phyloP scores from a whole-genome alignment of 2,888 invertebrate species.

The Chouioia cunea region DNA sequence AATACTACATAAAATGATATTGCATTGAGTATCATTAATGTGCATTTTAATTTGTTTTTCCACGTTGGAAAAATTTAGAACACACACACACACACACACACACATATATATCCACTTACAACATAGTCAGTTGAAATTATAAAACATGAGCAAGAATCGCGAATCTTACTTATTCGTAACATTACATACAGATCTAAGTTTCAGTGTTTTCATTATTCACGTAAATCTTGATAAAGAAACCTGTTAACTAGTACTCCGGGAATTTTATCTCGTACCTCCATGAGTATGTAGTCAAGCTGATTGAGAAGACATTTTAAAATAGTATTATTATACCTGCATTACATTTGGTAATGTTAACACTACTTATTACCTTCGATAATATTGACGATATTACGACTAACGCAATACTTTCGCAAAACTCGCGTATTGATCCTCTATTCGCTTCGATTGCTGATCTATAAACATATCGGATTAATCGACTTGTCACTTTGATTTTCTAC shows the following conservation, averaged over 20 bases:
- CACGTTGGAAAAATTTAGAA: slow-evolving; percentile 30
- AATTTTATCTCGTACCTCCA: slow-evolving; percentile 13
- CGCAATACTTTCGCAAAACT: slow-evolving; percentile 31
- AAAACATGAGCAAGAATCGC: slow-evolving; percentile 29
- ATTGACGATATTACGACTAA: slow-evolving; percentile 29
- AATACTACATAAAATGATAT: background rate
- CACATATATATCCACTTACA: slow-evolving; percentile 23
- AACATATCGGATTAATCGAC: slow-evolving; percentile 25
- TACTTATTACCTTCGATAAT: slow-evolving; percentile 33
- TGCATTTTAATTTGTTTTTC: background rate
- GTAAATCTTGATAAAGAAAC: slow-evolving; percentile 28
- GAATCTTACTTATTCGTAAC: slow-evolving; percentile 7
- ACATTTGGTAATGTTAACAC: slow-evolving; percentile 37
- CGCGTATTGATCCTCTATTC: slow-evolving; percentile 26
- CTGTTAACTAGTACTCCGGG: background rate
- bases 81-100: too few relatives aligned
- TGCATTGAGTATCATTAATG: background rate
- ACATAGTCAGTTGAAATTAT: slow-evolving; percentile 21
- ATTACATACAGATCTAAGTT: slow-evolving; percentile 17
- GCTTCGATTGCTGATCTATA: slow-evolving; percentile 24
- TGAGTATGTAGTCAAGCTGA: slow-evolving; percentile 34
- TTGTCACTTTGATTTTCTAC: slow-evolving; percentile 18
- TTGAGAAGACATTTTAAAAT: slow-evolving; percentile 35
- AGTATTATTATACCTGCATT: slow-evolving; percentile 38
- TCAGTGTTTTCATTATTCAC: slow-evolving; percentile 2